phyloP scores from a whole-genome alignment of 2,113 vertebrate genomes.

The Nothobranchius furzeri region DNA sequence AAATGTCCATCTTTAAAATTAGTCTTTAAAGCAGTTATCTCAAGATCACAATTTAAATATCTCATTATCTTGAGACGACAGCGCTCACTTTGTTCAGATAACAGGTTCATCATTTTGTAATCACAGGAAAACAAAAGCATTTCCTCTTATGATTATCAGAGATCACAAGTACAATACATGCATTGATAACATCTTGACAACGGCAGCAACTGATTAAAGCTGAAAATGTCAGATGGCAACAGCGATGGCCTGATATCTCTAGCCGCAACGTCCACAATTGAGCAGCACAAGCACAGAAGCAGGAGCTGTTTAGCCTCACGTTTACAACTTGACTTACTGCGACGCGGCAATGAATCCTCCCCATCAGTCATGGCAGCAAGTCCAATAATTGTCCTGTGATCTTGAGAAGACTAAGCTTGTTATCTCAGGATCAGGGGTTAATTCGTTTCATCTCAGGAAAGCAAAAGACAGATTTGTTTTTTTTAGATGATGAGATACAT shows the following conservation, averaged over 20 bases:
- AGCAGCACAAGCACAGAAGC: slow-evolving; percentile 1
- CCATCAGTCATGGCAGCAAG: background rate
- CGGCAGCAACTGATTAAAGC: slow-evolving; percentile 4
- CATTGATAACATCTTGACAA: slow-evolving; percentile 10
- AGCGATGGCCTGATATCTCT: slow-evolving; percentile 13
- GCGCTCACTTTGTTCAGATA: slow-evolving; percentile 2
- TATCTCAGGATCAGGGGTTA: background rate
- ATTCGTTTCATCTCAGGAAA: background rate
- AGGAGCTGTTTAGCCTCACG: background rate
- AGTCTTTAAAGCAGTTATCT: slow-evolving; percentile 2
- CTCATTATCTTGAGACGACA: slow-evolving; percentile 2
- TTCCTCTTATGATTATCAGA: slow-evolving; percentile 3
- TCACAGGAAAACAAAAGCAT: slow-evolving; percentile 5
- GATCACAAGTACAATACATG: slow-evolving; percentile 3
- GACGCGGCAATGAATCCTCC: background rate
- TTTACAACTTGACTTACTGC: background rate
- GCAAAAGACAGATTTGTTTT: too few species aligned
- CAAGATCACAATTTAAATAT: slow-evolving; percentile 10
- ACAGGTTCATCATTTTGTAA: slow-evolving; percentile 8
- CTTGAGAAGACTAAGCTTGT: background rate
- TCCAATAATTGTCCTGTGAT: background rate
- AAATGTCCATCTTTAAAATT: background rate
- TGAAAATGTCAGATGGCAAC: slow-evolving; percentile 19
- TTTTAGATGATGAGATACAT: background rate
- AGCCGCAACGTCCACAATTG: background rate